Evolutionary conservation across 2,797 vertebrate species (phyloP), one percentile per base, ranked within the genome.

Genomic region (Pseudochirops corinnae): DNA sequence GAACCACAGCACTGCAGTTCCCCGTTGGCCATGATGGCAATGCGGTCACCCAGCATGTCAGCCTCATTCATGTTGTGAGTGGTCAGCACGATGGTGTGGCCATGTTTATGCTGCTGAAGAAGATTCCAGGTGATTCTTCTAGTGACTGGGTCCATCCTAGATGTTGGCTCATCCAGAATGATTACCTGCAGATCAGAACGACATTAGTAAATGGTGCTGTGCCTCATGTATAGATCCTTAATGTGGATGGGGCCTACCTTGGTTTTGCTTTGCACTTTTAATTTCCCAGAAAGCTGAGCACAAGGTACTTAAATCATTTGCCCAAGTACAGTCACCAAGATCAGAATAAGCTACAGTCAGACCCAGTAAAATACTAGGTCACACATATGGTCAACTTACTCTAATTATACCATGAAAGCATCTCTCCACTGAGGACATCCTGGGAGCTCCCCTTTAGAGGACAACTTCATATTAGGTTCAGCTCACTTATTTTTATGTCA

Each of bases 11-110:
- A 99, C 98, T 99, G 99, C 96, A 99, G 99, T 97, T 99, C 99
- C 39, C 99, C 99, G 52, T 99, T 99, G 4, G 99, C 99, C 99
- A 99, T 99, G 98, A 99, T 99, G 95, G 99, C 99, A 0, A 99
- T 99, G 55, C 99, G 99, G 98, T 99, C 99, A 0, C 99, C 99
- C 26, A 99, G 99, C 91, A 99, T 98, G 96, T 99, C 99, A 1
- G 99, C 99, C 97, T 99, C 99, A 0, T 99, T 99, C 99, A 99
- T 99, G 94, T 99, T 99, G 98, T 99, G 99, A 0, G 99, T 99
- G 96, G 99, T 99, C 94, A 99, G 99, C 96, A 99, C 98, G 97
- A 99, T 99, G 96, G 99, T 99, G 56, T 99, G 99, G n/a, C 98
- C 98, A 1, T 97, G 98, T 96, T 99, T 99, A 98, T 99, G 99